These are phyloP conservation scores for Holothuria leucospilota DNA, from an alignment of 53 echinoderm and acorn worm genomes.

Conservation along the genomic window DNA sequence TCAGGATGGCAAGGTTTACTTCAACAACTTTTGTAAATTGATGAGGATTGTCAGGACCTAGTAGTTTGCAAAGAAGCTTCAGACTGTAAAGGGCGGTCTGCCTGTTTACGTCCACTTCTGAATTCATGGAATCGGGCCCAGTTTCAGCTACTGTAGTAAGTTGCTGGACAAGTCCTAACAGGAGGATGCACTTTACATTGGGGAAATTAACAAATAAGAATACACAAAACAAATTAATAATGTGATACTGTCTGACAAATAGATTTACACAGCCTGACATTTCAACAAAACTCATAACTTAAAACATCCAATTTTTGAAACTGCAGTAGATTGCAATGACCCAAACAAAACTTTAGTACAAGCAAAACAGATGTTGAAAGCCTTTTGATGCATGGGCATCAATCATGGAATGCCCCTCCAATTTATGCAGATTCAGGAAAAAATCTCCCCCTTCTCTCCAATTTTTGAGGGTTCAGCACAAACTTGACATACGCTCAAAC, in stretches of 20 bases:
- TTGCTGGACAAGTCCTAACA: conserved; percentile 63
- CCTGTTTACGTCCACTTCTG: conserved; percentile 80
- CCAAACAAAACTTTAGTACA: background rate
- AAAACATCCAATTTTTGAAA: background rate
- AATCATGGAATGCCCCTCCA: too few relatives aligned
- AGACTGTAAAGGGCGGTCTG: conserved; percentile 98
- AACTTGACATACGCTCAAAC: too few relatives aligned
- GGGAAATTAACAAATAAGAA: too few relatives aligned
- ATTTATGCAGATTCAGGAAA: too few relatives aligned
- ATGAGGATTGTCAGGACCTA: conserved; percentile 63
- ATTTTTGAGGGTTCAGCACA: too few relatives aligned
- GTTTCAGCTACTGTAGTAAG: conserved; percentile 69
- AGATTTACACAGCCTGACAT: too few relatives aligned
- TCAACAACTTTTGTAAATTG: conserved; percentile 71
- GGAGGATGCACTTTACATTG: conserved; percentile 54
- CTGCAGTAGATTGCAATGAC: background rate
- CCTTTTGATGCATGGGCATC: too few relatives aligned
- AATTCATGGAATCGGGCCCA: conserved; percentile 42
- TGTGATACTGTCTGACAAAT: too few relatives aligned
- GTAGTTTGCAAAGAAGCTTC: conserved; percentile 82
- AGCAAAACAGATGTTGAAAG: too few relatives aligned
- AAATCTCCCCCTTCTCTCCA: too few relatives aligned
- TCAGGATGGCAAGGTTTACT: conserved; percentile 63
- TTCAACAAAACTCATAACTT: too few relatives aligned
- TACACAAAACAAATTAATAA: too few relatives aligned